These are phyloP conservation scores for Patiria miniata DNA, from an alignment of 35 echinoderm and acorn worm genomes.

Conservation along the genomic window DNA sequence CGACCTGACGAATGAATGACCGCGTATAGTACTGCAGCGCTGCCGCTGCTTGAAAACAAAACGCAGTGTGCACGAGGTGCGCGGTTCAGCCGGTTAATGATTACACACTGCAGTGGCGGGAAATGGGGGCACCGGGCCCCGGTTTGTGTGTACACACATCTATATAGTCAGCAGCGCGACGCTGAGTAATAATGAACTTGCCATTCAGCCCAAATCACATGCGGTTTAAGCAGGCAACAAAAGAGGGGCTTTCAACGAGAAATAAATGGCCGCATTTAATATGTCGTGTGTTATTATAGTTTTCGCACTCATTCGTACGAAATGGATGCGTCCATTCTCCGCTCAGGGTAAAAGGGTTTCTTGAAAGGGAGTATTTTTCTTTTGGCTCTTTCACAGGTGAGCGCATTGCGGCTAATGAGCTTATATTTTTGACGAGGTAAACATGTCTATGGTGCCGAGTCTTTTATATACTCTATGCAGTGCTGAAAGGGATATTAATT, in stretches of 20 bases:
- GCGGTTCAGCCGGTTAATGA: slow-evolving; percentile 8
- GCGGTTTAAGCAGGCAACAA: slow-evolving; percentile 24
- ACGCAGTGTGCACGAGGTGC: neutral
- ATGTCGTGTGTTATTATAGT: slow-evolving; percentile 32
- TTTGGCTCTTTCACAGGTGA: no score
- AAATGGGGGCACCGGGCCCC: slow-evolving; percentile 1
- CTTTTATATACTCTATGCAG: no score
- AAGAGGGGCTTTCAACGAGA: slow-evolving; percentile 22
- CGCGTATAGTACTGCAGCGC: no score
- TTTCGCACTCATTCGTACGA: slow-evolving; percentile 24
- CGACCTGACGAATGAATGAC: slow-evolving; percentile 18
- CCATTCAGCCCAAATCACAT: slow-evolving; percentile 26
- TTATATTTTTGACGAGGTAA: no score
- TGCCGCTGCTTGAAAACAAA: slow-evolving; percentile 7
- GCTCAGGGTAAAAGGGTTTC: neutral
- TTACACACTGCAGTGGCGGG: slow-evolving; percentile 20
- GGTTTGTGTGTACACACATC: slow-evolving; percentile 27
- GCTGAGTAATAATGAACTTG: slow-evolving; percentile 33
- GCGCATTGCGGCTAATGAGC: no score
- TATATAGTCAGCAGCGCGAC: neutral
- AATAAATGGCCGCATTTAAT: slow-evolving; percentile 34
- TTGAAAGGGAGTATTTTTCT: no score
- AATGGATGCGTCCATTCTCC: slow-evolving; percentile 9
- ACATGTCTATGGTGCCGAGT: no score
- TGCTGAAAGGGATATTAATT: no score